These are phyloP conservation scores for Chaunax sp. DNA, from an alignment of 2,797 vertebrate genomes.

Conservation along the genomic window DNA sequence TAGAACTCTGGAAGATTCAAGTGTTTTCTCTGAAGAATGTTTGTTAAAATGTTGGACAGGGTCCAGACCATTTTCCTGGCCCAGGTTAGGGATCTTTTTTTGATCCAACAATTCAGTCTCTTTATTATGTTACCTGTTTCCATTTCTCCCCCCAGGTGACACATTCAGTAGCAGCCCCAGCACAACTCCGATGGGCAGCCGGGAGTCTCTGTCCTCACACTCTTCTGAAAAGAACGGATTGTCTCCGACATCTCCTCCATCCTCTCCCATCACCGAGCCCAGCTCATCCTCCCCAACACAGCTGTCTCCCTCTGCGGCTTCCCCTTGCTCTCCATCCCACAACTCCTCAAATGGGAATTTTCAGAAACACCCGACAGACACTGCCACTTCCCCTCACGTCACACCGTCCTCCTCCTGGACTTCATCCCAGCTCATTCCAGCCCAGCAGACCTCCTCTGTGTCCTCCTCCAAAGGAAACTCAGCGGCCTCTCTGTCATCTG, in stretches of 20 bases:
- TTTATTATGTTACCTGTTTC: neutral
- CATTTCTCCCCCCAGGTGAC: constrained; percentile 84
- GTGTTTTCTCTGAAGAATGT: too few relatives aligned
- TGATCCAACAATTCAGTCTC: neutral
- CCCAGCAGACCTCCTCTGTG: constrained; percentile 59
- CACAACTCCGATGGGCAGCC: constrained; percentile 96
- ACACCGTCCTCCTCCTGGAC: constrained; percentile 46
- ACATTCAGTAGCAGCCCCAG: constrained; percentile 96
- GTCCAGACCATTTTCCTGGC: too few relatives aligned
- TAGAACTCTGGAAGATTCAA: too few relatives aligned
- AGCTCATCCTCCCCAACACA: constrained; percentile 82
- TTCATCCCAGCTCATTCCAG: constrained; percentile 45
- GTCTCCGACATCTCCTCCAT: constrained; percentile 82
- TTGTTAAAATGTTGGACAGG: too few relatives aligned
- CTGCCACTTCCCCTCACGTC: constrained; percentile 31
- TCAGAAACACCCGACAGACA: constrained; percentile 25
- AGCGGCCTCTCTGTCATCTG: constrained; percentile 54
- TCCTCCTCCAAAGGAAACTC: constrained; percentile 71
- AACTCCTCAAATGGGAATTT: constrained; percentile 75
- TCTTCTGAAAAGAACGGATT: constrained; percentile 95
- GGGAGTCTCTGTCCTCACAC: constrained; percentile 97
- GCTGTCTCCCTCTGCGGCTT: constrained; percentile 82
- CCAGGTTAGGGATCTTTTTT: too few relatives aligned
- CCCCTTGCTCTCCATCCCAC: constrained; percentile 80
- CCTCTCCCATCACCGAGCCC: constrained; percentile 79